Conservation (phyloP, 1,140 invertebrate genomes). For the Muscidifurax raptorellus region DNA sequence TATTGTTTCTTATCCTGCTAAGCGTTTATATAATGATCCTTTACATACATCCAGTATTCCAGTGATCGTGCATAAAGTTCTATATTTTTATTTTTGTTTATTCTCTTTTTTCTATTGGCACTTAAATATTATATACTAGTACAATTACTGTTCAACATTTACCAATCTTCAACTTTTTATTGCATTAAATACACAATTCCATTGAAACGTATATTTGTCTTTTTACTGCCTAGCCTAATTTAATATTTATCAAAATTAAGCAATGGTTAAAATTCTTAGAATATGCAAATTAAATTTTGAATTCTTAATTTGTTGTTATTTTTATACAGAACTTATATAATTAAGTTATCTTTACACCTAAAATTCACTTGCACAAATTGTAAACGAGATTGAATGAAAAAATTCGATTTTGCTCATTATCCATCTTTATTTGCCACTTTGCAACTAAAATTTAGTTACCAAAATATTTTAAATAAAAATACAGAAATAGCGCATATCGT, state of each 20-base stretch:
- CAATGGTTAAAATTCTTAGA: no score
- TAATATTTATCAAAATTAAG: not conserved
- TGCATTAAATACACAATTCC: not conserved
- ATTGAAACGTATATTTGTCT: not conserved
- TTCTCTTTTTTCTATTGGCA: not conserved
- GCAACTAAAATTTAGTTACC: slow-evolving; percentile 17
- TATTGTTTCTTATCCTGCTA: no score
- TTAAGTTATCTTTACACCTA: no score
- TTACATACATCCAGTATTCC: no score
- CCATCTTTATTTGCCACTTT: not conserved
- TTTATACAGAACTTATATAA: no score
- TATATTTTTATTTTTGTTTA: not conserved
- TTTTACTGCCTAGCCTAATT: not conserved
- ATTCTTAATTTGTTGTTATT: no score
- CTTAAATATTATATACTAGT: no score
- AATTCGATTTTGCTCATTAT: not conserved
- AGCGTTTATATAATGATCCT: no score
- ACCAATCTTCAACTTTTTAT: not conserved
- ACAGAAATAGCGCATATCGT: slow-evolving; percentile 1
- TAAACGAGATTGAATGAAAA: no score
- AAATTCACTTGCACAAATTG: no score
- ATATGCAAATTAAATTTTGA: no score
- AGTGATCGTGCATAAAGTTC: no score
- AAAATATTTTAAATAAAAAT: slow-evolving; percentile 17
- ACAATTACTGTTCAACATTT: not conserved